Base-by-base conservation (phyloP, 2,113 vertebrate species). In the Empidonax alnorum region DNA sequence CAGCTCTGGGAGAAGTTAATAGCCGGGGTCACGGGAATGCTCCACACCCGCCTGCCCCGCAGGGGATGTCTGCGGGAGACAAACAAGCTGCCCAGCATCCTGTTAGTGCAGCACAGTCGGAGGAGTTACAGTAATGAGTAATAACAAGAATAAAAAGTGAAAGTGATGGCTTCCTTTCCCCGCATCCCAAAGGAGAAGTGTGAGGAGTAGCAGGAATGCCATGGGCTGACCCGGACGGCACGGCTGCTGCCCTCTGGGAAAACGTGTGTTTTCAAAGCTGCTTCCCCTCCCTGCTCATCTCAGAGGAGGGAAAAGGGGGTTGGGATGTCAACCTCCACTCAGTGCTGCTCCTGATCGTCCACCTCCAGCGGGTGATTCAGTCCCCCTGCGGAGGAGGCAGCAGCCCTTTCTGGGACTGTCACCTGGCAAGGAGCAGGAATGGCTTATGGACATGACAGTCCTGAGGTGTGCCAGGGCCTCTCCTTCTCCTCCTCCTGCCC, bases 41-140 rank as follows among this genome's bases (percentile, higher is more conserved):
- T 88, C 85, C 90, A 44, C 92, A 31, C 92, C 95, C 77, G 28
- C 80, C 83, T 79, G 53, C 90, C 84, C 46, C 14, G 22, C 81
- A n/a, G 31, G 91, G 78, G 61, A 80, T 33, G 82, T 73, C 65
- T 58, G 84, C 42, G 6, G 68, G 71, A 89, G 75, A 69, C 74
- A 91, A 91, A 87, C 56, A 49, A 56, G 67, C 85, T 39, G 10
- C 83, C 63, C 83, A 6, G 94, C 92, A 94, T 93, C 95, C 94
- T 84, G 95, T 74, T n/a, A 66, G 77, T 2, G 58, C n/a, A 3
- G 49, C 24, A 14, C 72, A 25, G 53, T 6, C 4, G 1, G 62
- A 9, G 2, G 62, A 9, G 65, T 28, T 12, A 8, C 41, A n/a
- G 63, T 17, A 2, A 13, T 5, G 47, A 69, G 39, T 65, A 84